These are phyloP conservation scores for Aporophyla nigra DNA, from an alignment of 2,888 invertebrate genomes.

Conservation along the genomic window DNA sequence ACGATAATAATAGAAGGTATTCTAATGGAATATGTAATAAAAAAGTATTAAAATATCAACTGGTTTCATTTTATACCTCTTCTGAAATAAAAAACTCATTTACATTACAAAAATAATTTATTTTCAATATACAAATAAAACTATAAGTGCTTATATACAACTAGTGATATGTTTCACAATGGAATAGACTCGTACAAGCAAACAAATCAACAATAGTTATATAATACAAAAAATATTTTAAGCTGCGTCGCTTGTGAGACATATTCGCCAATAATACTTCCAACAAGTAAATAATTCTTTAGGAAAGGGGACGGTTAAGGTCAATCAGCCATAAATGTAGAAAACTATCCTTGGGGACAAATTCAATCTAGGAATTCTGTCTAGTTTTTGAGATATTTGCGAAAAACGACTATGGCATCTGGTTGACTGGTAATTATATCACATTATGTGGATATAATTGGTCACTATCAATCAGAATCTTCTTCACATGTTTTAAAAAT, in stretches of 20 bases:
- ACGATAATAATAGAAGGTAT: constrained; percentile 88
- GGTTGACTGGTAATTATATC: not conserved
- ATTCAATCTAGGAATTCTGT: not conserved
- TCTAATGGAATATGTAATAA: constrained; percentile 91
- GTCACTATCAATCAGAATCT: too few relatives aligned
- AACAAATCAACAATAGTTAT: constrained; percentile 59
- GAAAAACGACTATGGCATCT: not conserved
- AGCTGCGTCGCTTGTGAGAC: not conserved
- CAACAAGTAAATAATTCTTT: not conserved
- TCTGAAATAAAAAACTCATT: constrained; percentile 48
- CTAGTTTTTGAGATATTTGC: not conserved
- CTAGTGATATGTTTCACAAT: constrained; percentile 78
- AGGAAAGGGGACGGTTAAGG: not conserved
- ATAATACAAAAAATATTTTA: constrained; percentile 39
- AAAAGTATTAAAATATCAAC: constrained; percentile 81
- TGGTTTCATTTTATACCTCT: constrained; percentile 48
- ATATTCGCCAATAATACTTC: not conserved
- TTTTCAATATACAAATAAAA: constrained; percentile 68
- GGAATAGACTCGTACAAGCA: constrained; percentile 66
- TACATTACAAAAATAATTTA: constrained; percentile 79
- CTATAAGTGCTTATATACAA: constrained; percentile 72
- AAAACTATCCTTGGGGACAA: not conserved
- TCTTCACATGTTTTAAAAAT: too few relatives aligned
- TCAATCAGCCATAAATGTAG: not conserved
- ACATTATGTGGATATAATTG: too few relatives aligned